phyloP scores from a whole-genome alignment of 2,113 vertebrate species.

The Desmodus rotundus region DNA sequence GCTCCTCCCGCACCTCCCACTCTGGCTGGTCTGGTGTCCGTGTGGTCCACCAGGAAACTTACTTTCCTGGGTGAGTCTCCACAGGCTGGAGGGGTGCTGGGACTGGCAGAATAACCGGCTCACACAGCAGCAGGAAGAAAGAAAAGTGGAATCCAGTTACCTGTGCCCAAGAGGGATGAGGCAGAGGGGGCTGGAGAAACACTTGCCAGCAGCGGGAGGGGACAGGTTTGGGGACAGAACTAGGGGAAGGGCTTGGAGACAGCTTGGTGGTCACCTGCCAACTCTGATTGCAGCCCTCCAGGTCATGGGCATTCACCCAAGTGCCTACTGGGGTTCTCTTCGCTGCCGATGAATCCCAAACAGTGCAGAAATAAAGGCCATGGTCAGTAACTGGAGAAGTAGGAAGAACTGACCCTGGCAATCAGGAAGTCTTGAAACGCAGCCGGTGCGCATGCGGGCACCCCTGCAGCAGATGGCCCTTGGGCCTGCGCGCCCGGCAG shows the following conservation, averaged over 20 bases:
- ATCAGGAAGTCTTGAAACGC: background rate
- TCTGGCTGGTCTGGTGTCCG: background rate
- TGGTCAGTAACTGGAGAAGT: background rate
- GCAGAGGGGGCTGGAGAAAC: background rate
- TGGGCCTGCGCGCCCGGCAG: fast-evolving
- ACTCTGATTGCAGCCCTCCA: background rate
- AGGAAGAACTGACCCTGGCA: background rate
- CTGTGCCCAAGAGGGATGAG: background rate
- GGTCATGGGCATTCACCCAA: background rate
- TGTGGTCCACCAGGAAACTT: background rate
- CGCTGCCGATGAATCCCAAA: background rate
- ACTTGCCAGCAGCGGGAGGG: background rate
- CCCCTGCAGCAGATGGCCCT: background rate
- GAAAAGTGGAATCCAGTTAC: background rate
- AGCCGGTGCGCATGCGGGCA: no score
- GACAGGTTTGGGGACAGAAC: background rate
- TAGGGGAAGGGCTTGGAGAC: no score
- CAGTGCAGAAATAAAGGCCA: background rate
- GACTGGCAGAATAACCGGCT: background rate
- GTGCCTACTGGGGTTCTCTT: background rate
- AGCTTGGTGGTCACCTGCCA: background rate
- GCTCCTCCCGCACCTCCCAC: no score
- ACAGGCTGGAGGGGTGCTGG: no score
- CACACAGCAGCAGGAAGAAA: background rate
- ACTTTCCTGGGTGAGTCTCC: background rate